Percentiles rank a stretch among this genome's conserved stretches.
Conservation (phyloP, 2,113 vertebrate genomes). For the Ramphastos sulfuratus region DNA sequence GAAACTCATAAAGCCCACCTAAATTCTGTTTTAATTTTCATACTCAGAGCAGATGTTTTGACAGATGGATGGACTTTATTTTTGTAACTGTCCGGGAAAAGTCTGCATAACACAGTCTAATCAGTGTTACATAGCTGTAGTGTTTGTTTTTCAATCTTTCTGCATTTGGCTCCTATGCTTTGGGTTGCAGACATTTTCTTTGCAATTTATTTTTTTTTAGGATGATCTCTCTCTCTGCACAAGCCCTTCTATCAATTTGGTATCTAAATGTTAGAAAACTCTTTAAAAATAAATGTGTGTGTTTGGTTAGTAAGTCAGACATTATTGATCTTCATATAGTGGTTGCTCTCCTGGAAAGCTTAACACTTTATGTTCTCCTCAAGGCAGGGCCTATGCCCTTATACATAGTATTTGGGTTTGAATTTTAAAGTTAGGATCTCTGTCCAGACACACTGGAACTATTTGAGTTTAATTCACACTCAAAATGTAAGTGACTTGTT, state of each 20-base stretch:
- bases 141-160: constrained; percentile 74
- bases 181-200: constrained; percentile 61
- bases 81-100: constrained; percentile 80
- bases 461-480: background rate
- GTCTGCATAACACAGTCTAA: constrained; percentile 73
- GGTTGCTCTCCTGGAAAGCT: background rate
- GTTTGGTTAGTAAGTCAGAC: constrained; percentile 40
- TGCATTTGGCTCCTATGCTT: constrained; percentile 62
- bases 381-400: background rate
- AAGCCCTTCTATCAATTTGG: constrained; percentile 36
- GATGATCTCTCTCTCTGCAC: constrained; percentile 46
- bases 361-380: constrained; percentile 12
- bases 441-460: background rate
- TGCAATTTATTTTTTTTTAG: constrained; percentile 65
- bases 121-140: constrained; percentile 70
- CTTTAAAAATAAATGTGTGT: constrained; percentile 31
- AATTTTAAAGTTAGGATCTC: background rate
- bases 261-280: constrained; percentile 36
- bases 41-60: constrained; percentile 79
- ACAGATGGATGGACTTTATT: constrained; percentile 86
- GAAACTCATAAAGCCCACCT: constrained; percentile 75
- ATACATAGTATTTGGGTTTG: background rate
- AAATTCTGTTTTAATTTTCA: constrained; percentile 76
- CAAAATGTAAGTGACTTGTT: background rate
- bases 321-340: constrained; percentile 21